These are phyloP conservation scores for Ptilonorhynchus violaceus DNA, from an alignment of 2,113 vertebrate species.

Conservation along the genomic window DNA sequence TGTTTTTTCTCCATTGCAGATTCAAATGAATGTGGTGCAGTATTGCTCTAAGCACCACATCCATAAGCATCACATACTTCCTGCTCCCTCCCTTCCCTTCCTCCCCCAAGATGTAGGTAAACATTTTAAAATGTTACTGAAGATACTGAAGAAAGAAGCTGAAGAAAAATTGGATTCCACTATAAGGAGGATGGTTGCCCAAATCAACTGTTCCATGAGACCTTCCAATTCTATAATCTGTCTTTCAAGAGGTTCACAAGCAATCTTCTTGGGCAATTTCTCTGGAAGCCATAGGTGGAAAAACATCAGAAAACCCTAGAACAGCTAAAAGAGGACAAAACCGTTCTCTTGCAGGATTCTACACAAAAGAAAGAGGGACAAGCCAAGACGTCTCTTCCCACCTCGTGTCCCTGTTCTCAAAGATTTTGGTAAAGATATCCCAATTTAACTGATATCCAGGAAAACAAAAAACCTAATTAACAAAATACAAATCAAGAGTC, in stretches of 20 bases:
- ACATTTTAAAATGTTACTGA: not conserved
- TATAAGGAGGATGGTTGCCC: not conserved
- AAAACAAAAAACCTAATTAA: not conserved
- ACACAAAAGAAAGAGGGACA: not conserved
- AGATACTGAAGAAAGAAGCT: not conserved
- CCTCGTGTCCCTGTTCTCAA: not conserved
- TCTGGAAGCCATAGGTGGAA: not conserved
- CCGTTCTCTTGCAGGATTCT: not conserved
- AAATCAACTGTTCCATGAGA: not conserved
- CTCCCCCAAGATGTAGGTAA: not conserved
- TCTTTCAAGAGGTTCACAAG: not conserved
- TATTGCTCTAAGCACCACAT: not conserved
- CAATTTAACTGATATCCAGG: not conserved
- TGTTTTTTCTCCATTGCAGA: not conserved
- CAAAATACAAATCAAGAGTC: not conserved
- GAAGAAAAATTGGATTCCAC: not conserved
- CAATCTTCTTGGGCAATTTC: not conserved
- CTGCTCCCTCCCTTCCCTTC: not conserved
- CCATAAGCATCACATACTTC: not conserved
- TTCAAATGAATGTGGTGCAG: not conserved
- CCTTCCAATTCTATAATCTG: not conserved
- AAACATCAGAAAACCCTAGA: not conserved
- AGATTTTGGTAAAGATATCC: not conserved
- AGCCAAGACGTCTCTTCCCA: not conserved
- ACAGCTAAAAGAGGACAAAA: not conserved